Base-by-base conservation (phyloP, 2,797 vertebrate species). In the Orestias chungarensis region DNA sequence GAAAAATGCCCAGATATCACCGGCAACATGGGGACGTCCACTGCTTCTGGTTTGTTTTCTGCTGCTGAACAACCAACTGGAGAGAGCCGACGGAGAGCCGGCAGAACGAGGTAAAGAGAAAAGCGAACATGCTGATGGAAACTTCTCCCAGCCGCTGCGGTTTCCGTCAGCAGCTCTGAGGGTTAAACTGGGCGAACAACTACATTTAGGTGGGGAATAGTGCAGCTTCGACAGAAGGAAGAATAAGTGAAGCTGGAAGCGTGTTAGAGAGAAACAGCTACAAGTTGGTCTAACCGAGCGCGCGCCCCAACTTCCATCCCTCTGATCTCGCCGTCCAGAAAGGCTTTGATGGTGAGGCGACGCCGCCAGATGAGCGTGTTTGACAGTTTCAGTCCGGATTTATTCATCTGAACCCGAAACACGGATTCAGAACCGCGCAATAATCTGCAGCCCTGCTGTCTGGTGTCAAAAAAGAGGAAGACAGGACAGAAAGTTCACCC, bases 1-100 rank as follows among this genome's bases (percentile, higher is more conserved):
- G 92, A 94, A 94, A 94, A 83, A 92, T 86, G 88, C 38, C 77
- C 90, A 86, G 65, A 79, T 71, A 66, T 81, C 81, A 55, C 66
- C 85, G 81, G 88, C 86, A 72, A 83, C 65, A 82, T 86, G 89
- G 59, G 87, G 84, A 84, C 82, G 78, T 68, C 18, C 85, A 42
- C 79, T 93, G 29, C 50, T 89, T 44, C 44, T 90, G 57, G 64
- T 90, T 1, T 86, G 18, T 47, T 59, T 92, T 27, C 61, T 93
- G 64, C 43, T 90, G 79, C 88, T 93, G 81, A 85, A n/a, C 81
- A 81, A 69, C 77, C 11, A 73, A 7, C 66, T 81, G 82, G 89
- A 72, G 18, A 73, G 66, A 78, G 86, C 86, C 73, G 35, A 75
- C 64, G 91, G 87, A 71, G 82, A 82, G 65, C 55, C 66, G 43